phyloP scores from a whole-genome alignment of 2,113 vertebrate genomes.

The Brachypodius melanocephalos region DNA sequence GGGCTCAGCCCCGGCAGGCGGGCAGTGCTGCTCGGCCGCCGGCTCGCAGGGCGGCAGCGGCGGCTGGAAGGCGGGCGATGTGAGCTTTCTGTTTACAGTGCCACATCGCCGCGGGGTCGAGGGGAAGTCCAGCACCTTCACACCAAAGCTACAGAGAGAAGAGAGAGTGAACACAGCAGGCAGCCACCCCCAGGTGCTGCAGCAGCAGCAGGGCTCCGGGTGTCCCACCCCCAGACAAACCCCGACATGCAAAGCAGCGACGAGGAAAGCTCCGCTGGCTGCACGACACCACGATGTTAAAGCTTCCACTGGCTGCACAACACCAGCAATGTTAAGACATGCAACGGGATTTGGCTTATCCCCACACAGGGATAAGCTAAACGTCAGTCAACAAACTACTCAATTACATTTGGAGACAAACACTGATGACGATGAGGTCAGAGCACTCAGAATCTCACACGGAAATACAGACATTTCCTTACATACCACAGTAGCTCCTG shows the following conservation, averaged over 20 bases:
- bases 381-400: background rate
- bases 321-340: conserved; percentile 9
- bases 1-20: conserved; percentile 74
- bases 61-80: conserved; percentile 93
- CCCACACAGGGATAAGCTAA: background rate
- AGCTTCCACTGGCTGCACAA: background rate
- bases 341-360: background rate
- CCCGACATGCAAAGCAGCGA: conserved; percentile 52
- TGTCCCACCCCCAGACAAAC: background rate
- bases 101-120: conserved; percentile 85
- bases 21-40: conserved; percentile 74
- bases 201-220: background rate
- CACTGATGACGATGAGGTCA: conserved; percentile 28
- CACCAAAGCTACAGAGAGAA: conserved; percentile 88
- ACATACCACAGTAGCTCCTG: background rate
- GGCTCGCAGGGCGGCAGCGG: conserved; percentile 93
- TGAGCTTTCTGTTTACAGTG: conserved; percentile 96
- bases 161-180: conserved; percentile 75
- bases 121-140: conserved; percentile 90
- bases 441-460: background rate
- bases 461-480: background rate
- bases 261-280: background rate
- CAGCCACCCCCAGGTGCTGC: conserved; percentile 21
- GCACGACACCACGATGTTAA: background rate
- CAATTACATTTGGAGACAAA: background rate